Percentiles rank a stretch among this genome's conserved stretches.
phyloP scores from a whole-genome alignment of 23 tunicate genomes.

The Trididemnum nubilum region DNA sequence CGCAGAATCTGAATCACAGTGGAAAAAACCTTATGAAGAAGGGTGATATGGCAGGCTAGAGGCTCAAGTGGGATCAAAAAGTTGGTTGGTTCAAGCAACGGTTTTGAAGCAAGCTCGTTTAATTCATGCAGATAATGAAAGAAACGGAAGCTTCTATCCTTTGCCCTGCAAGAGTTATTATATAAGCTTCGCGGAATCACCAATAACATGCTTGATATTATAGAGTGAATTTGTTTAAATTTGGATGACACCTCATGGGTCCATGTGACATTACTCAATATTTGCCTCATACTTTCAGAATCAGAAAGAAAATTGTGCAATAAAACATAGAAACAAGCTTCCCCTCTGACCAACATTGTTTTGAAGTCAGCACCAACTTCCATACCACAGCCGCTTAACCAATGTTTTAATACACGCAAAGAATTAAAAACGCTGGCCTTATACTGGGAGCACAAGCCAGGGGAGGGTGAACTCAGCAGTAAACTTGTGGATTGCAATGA shows the following conservation, averaged over 20 bases:
- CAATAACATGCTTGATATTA: not conserved
- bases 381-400: not conserved
- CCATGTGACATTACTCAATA: not conserved
- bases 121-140: not conserved
- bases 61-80: no score
- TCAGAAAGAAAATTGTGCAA: not conserved
- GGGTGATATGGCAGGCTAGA: not conserved
- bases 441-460: constrained; percentile 24
- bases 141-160: not conserved
- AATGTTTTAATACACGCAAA: not conserved
- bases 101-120: not conserved
- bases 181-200: not conserved
- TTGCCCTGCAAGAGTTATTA: not conserved
- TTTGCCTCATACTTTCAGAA: not conserved
- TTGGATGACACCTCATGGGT: not conserved
- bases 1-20: not conserved
- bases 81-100: not conserved
- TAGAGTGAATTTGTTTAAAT: not conserved
- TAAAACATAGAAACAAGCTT: not conserved
- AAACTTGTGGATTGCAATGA: not conserved
- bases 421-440: not conserved
- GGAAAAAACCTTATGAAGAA: not conserved
- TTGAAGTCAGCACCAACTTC: not conserved
- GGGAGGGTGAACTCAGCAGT: constrained; percentile 3
- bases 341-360: not conserved